Base-by-base conservation (phyloP, 2,888 invertebrate genomes). In the Pheosia tremula region DNA sequence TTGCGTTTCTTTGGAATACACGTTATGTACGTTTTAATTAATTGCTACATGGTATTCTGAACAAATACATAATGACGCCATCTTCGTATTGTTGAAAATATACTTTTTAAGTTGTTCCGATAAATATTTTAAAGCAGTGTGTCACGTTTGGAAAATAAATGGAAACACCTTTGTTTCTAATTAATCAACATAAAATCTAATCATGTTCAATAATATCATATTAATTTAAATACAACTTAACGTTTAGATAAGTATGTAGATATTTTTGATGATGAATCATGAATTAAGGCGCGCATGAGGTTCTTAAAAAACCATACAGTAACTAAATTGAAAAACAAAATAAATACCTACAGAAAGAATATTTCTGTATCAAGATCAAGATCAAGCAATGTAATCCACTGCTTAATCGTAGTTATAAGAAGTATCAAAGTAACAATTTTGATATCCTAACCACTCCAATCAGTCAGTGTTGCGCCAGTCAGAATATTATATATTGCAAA, bases 11-110 rank as follows among this genome's bases (percentile, higher is more conserved):
- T 38, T 5, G n/a, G n/a, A 53, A 53, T 53, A 53, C 37, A 53
- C 11, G 37, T 37, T 53, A 4, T 53, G 37, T 11, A 37, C 36
- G 52, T 37, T 37, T 11, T 53, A 53, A 36, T 38, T 9, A 53
- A 53, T 53, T 10, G 53, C 37, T 53, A 53, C 37, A 53, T 53
- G 53, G 11, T 38, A 53, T 53, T 37, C 38, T 53, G 3, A 37
- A 11, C 8, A 11, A 38, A 53, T 37, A 36, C 24, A 37, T 36
- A 53, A 53, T 53, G 37, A 53, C 38, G 53, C 37, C 37, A 53
- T 53, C 53, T 47, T n/a, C 11, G 11, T 47, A 47, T 41, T 41
- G 5, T 41, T 41, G 1, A 47, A n/a, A 47, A 47, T 47, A 47
- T 3, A n/a, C 47, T 47, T n/a, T n/a, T 4, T n/a, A 47, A 47